These are phyloP conservation scores for Apotomis turbidana DNA, from an alignment of 2,888 invertebrate species.

Conservation along the genomic window DNA sequence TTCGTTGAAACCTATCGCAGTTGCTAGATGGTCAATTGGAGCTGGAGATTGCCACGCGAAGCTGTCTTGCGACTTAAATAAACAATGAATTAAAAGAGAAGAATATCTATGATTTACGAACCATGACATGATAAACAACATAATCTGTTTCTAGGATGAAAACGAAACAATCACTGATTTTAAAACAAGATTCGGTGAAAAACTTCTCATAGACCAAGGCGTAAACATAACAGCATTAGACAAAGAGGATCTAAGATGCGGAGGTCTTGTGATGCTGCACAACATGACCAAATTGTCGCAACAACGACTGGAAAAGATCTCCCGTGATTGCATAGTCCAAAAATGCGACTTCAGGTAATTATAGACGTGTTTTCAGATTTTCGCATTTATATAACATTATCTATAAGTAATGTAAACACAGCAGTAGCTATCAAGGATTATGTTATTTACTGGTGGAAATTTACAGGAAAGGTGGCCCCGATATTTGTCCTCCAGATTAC, in stretches of 20 bases:
- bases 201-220: conserved; percentile 85
- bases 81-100: too few species aligned
- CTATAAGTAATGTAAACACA: conserved; percentile 51
- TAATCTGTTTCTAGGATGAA: conserved; percentile 79
- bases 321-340: conserved; percentile 90
- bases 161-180: conserved; percentile 90
- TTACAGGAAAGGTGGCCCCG: conserved; percentile 88
- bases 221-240: conserved; percentile 90
- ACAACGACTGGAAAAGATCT: conserved; percentile 83
- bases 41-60: too few species aligned
- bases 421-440: conserved; percentile 54
- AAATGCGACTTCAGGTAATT: conserved; percentile 87
- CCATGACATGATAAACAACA: too few species aligned
- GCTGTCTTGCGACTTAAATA: too few species aligned
- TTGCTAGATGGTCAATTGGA: too few species aligned
- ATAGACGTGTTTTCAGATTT: conserved; percentile 41
- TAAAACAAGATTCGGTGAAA: conserved; percentile 87
- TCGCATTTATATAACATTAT: conserved; percentile 45
- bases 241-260: conserved; percentile 89
- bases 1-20: too few species aligned
- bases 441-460: conserved; percentile 58
- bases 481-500: conserved; percentile 91
- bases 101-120: too few species aligned
- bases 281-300: conserved; percentile 85
- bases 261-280: conserved; percentile 87